Base-by-base conservation (phyloP, 2,113 vertebrate species). In the Rhinopomastus cyanomelas region DNA sequence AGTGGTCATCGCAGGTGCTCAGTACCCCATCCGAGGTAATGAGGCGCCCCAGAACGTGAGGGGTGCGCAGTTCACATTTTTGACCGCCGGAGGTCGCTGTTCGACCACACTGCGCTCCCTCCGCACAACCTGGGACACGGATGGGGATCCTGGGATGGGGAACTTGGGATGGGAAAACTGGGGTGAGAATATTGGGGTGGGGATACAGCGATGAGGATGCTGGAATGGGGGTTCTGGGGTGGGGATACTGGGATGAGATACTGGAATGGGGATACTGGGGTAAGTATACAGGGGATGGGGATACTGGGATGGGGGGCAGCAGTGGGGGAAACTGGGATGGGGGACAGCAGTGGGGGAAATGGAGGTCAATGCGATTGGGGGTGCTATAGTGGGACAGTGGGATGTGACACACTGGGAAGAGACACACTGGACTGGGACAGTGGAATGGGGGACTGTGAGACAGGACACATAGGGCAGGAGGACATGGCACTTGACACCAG, bases 1-100 rank as follows among this genome's bases (percentile, higher is more conserved):
- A 29, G 4, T 7, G 9, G 9, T 16, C 4, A 27, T 53, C 25
- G 61, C 19, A 10, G n/a, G 29, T 10, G 19, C 15, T 26, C 14
- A 17, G 22, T 22, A 27, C 48, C 9, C 37, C 37, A 2, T 10
- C 39, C 5, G 37, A 11, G 30, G n/a, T n/a, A n/a, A n/a, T n/a
- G n/a, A n/a, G n/a, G n/a, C n/a, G n/a, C n/a, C n/a, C n/a, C n/a
- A n/a, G n/a, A n/a, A n/a, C n/a, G n/a, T n/a, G n/a, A n/a, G n/a
- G n/a, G n/a, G n/a, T n/a, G n/a, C n/a, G n/a, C n/a, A n/a, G n/a
- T n/a, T n/a, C n/a, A n/a, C n/a, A n/a, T n/a, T n/a, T n/a, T n/a
- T n/a, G n/a, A n/a, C 90, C 95, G 22, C 85, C 68, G 88, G 94
- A 88, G 94, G 83, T 32, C 77, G 8, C 79, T 61, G 26, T 16